Evolutionary conservation across 1,140 invertebrate genomes (phyloP), one percentile per base, ranked within the genome.

Genomic region (Eumeta japonica): DNA sequence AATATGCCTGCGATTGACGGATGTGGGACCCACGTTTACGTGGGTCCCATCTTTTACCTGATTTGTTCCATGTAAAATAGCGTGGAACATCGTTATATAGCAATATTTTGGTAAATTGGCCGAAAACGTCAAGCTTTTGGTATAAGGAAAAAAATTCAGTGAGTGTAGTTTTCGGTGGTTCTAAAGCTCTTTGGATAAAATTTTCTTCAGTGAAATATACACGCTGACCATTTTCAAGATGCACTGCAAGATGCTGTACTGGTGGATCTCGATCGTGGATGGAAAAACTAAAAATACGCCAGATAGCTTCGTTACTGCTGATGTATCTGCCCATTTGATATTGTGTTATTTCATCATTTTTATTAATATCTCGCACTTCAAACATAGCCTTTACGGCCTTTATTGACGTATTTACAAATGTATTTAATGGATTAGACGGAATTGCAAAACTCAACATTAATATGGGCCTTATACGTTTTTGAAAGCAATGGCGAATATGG

Each of bases 381-480:
- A 67, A 62, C 13, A 58, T 46, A 27, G 64, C 64, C 55, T 50
- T 74, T 62, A 43, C 50, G 62, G n/a, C n/a, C n/a, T n/a, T n/a
- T n/a, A n/a, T n/a, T n/a, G n/a, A n/a, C n/a, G n/a, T n/a, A n/a
- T n/a, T 73, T 76, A 46, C 55, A 75, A 46, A 77, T 56, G 44
- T 80, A 79, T 53, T 79, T 77, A 13, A 80, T 73, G 18, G 59
- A 62, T 51, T 76, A 79, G 28, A 81, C 62, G 10, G 75, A 76
- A 53, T 62, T 62, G 52, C 71, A 80, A 44, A 56, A 67, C 54
- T 79, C 70, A 10, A n/a, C n/a, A n/a, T n/a, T n/a, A n/a, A n/a
- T n/a, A n/a, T n/a, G n/a, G n/a, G n/a, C n/a, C n/a, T n/a, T 60
- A 42, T 62, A 81, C 34, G 50, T 77, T 53, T 71, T 65, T 3